Percentiles rank a stretch among this genome's conserved stretches.
These are phyloP conservation scores for Micrastur ruficollis DNA, from an alignment of 2,797 vertebrate genomes.

Conservation along the genomic window DNA sequence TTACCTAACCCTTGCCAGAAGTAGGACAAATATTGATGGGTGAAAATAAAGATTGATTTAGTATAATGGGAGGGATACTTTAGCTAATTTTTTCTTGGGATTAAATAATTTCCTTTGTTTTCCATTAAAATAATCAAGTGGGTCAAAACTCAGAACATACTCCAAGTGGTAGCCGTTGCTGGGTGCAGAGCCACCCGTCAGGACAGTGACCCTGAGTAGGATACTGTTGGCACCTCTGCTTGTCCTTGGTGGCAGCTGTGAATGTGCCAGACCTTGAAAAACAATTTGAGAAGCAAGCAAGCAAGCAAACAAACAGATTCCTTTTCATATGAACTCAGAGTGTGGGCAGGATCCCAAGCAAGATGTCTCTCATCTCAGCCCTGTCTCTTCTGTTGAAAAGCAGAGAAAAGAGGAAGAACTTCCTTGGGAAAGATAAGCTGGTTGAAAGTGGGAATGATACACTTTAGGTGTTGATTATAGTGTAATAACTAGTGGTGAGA, in stretches of 20 bases:
- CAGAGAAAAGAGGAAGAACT: not conserved
- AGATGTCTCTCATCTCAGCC: constrained; percentile 34
- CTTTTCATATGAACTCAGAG: constrained; percentile 52
- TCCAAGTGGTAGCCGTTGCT: not conserved
- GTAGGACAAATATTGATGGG: not conserved
- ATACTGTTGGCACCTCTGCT: not conserved
- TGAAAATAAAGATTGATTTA: not conserved
- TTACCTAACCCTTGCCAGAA: not conserved
- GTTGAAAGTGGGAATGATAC: not conserved
- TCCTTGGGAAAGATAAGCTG: not conserved
- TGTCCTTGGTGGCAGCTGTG: not conserved
- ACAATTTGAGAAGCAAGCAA: constrained; percentile 38
- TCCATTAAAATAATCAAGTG: not conserved
- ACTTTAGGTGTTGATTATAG: constrained; percentile 51
- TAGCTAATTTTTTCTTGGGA: not conserved
- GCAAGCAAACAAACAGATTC: constrained; percentile 61
- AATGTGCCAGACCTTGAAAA: constrained; percentile 39
- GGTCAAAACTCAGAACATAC: not conserved
- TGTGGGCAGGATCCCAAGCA: constrained; percentile 40
- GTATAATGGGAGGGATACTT: not conserved
- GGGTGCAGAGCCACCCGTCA: not conserved
- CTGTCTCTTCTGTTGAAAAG: not conserved
- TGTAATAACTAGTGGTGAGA: constrained; percentile 22
- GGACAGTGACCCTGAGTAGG: not conserved
- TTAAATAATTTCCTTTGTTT: constrained; percentile 29